Base-by-base conservation (phyloP, 1,140 invertebrate genomes). In the Bombus sylvicola region DNA sequence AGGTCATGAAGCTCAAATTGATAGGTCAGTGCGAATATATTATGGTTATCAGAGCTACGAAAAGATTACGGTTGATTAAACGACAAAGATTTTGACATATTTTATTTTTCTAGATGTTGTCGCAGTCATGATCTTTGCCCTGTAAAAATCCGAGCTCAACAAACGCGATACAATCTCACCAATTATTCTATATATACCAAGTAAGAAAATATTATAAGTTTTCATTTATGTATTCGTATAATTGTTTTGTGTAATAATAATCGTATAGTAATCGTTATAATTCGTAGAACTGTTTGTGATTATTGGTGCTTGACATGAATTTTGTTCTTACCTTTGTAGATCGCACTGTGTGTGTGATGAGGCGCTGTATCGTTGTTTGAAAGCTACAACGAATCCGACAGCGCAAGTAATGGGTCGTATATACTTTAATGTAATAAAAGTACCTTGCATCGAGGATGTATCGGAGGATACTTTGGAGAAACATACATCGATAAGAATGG, bases 181-280 rank as follows among this genome's bases (percentile, higher is more conserved):
- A 99, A 99, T 94, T 96, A 97, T 91, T 97, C 97, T 1, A 94
- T 98, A 64, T 98, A 98, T 93, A 98, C 98, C 88, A 98, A 98
- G 96, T 97, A 94, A 96, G 96, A 75, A 47, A 82, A 57, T 66
- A n/a, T n/a, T 39, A 83, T 18, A 53, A 75, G 5, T 59, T 39
- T 59, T 37, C 25, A n/a, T n/a, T 53, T 28, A 6, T 37, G 4
- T 57, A 57, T 57, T 53, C 25, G 43, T 47, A 66, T 31, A 41
- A 75, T 53, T 53, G 47, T 53, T 22, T 53, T 53, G 47, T 8
- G 2, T 22, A 53, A 22, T 22, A 53, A 53, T 22, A 53, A 22
- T 53, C 18, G 18, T 22, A 53, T 22, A 53, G 0, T 22, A 53
- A 53, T 53, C 47, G 47, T 22, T 22, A 53, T 2, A 53, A 53